A percentile compares a stretch with the other conserved stretches of the same genome.
Evolutionary conservation across 2,888 invertebrate genomes (phyloP).

Genomic region (Herminia tarsipennalis): DNA sequence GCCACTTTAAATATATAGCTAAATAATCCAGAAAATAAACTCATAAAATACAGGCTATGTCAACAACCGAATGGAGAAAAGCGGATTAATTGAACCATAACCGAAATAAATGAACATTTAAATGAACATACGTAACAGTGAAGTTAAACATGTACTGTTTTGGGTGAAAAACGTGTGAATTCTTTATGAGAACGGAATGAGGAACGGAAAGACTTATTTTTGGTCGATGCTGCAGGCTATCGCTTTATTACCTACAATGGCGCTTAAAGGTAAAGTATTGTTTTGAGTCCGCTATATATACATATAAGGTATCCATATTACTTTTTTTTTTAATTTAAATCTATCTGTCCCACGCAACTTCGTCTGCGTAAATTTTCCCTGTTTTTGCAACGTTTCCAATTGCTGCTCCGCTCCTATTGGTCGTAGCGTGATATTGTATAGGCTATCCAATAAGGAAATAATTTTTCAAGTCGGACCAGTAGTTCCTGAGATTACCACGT

Average conservation of each 20-base stretch:
- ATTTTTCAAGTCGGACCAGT: too few relatives aligned
- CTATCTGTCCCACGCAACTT: too few relatives aligned
- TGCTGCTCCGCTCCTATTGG: too few relatives aligned
- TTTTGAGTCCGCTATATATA: too few relatives aligned
- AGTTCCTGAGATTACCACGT: too few relatives aligned
- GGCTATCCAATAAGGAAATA: too few relatives aligned
- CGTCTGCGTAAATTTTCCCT: too few relatives aligned
- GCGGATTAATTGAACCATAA: conserved; percentile 35
- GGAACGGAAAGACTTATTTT: conserved; percentile 72
- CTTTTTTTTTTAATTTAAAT: too few relatives aligned
- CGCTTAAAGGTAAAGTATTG: conserved; percentile 70
- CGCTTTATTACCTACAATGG: conserved; percentile 76
- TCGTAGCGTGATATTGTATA: too few relatives aligned
- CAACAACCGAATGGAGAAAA: conserved; percentile 16
- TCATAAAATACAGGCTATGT: background rate
- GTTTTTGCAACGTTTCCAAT: too few relatives aligned
- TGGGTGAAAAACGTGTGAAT: conserved; percentile 56
- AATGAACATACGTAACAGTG: conserved; percentile 34
- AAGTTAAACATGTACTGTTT: conserved; percentile 62
- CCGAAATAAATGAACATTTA: conserved; percentile 44
- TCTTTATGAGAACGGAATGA: conserved; percentile 66
- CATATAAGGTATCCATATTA: too few relatives aligned
- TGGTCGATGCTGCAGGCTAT: conserved; percentile 79
- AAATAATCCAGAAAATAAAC: background rate
- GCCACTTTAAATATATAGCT: too few relatives aligned